These are phyloP conservation scores for Lypha dubia DNA, from an alignment of 2,888 invertebrate species.

Conservation along the genomic window DNA sequence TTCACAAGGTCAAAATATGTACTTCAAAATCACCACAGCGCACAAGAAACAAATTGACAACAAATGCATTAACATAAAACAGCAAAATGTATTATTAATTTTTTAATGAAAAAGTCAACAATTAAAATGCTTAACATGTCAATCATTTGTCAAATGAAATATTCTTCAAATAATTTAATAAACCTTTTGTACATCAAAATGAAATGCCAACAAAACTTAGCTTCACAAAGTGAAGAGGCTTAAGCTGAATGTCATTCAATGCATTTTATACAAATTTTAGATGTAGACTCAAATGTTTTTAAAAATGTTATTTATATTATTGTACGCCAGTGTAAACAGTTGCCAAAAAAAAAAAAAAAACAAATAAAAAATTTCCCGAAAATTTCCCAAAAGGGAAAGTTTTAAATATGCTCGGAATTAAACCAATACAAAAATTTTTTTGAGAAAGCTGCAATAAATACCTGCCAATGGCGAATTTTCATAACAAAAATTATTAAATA, in stretches of 20 bases:
- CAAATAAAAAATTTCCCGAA: too few species aligned
- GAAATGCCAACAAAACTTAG: conserved; percentile 24
- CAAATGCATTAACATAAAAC: conserved; percentile 38
- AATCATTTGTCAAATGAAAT: conserved; percentile 70
- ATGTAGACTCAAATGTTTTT: neutral
- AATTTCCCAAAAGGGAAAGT: too few species aligned
- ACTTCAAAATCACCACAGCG: conserved; percentile 44
- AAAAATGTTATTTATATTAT: neutral
- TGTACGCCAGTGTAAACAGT: neutral
- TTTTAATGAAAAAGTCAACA: conserved; percentile 54
- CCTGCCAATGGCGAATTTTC: too few species aligned
- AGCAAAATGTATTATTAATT: conserved; percentile 21
- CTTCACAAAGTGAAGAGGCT: conserved; percentile 1
- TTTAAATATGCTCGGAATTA: neutral
- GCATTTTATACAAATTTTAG: neutral
- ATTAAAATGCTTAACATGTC: conserved; percentile 69
- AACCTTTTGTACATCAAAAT: conserved; percentile 5
- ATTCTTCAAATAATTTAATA: conserved; percentile 32
- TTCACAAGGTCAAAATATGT: conserved; percentile 62
- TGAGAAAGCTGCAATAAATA: neutral
- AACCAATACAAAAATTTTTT: neutral
- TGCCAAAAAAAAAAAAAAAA: too few species aligned
- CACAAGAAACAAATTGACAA: conserved; percentile 30
- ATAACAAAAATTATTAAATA: too few species aligned
- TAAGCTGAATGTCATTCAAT: neutral